Conservation (phyloP, 2,888 invertebrate species). For the Holacanthella duospinosa region DNA sequence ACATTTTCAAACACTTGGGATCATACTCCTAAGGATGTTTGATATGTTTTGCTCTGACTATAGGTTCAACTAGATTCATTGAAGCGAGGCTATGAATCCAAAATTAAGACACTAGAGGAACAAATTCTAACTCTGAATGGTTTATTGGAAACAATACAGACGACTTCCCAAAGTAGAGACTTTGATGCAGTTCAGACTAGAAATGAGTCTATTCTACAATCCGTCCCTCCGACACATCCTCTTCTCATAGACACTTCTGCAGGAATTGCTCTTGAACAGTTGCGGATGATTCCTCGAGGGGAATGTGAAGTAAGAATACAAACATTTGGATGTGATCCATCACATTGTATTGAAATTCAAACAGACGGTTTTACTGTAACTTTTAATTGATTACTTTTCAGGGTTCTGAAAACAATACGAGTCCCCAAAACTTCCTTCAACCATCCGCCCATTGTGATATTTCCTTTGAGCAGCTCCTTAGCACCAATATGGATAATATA, state of each 20-base stretch:
- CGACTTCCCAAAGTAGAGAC: too few relatives aligned
- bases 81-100: slow-evolving; percentile 22
- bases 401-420: slow-evolving; percentile 31
- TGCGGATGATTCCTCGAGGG: slow-evolving; percentile 36
- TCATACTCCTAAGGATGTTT: too few relatives aligned
- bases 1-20: not conserved
- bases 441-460: slow-evolving; percentile 28
- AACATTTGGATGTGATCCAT: not conserved
- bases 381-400: too few relatives aligned
- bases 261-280: slow-evolving; percentile 24
- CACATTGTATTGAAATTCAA: not conserved
- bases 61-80: slow-evolving; percentile 23
- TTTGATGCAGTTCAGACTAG: too few relatives aligned
- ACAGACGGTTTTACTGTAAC: too few relatives aligned
- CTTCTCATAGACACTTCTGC: slow-evolving; percentile 26
- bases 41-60: too few relatives aligned
- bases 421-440: slow-evolving; percentile 6
- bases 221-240: not conserved
- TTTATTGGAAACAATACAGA: too few relatives aligned
- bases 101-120: slow-evolving; percentile 26
- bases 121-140: slow-evolving; percentile 19
- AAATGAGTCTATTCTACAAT: too few relatives aligned
- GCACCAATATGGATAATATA: slow-evolving; percentile 27
- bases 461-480: slow-evolving; percentile 35
- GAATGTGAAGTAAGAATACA: slow-evolving; percentile 31